Conservation (phyloP, 2,113 vertebrate species). For the Syngnathus typhle region DNA sequence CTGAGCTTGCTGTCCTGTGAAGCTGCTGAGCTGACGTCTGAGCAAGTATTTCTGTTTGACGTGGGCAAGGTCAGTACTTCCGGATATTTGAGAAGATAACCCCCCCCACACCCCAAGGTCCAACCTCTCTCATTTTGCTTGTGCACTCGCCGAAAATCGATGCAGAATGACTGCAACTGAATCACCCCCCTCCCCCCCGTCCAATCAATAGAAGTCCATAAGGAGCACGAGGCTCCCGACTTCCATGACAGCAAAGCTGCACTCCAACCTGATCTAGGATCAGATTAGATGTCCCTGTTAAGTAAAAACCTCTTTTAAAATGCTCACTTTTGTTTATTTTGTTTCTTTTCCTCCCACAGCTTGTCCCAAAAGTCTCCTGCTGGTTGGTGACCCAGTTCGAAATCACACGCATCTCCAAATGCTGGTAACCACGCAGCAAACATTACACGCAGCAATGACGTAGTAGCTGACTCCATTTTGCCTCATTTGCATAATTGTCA, state of each 20-base stretch:
- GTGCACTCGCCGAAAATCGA: conserved; percentile 71
- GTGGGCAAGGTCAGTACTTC: conserved; percentile 70
- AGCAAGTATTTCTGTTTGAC: conserved; percentile 53
- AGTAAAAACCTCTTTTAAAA: conserved; percentile 33
- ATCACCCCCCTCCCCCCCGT: conserved; percentile 50
- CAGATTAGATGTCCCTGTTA: conserved; percentile 52
- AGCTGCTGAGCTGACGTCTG: conserved; percentile 60
- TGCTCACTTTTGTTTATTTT: not conserved
- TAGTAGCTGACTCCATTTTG: too few species aligned
- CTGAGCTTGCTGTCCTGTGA: conserved; percentile 41
- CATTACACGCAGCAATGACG: too few species aligned
- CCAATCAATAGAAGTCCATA: conserved; percentile 66
- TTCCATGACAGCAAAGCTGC: conserved; percentile 41
- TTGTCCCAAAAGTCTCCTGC: conserved; percentile 4
- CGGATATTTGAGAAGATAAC: conserved; percentile 76
- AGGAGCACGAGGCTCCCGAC: conserved; percentile 54
- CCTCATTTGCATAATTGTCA: too few species aligned
- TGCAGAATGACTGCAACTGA: conserved; percentile 68
- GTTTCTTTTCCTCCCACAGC: too few species aligned
- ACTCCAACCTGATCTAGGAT: conserved; percentile 41
- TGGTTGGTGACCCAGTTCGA: conserved; percentile 33
- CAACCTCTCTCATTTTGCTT: conserved; percentile 54
- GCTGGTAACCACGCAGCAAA: not conserved
- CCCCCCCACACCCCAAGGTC: conserved; percentile 42
- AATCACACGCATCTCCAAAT: conserved; percentile 5